Percentiles rank a stretch among this genome's conserved stretches.
Evolutionary conservation across 2,797 vertebrate species (phyloP).

Genomic region (Spheniscus humboldti): DNA sequence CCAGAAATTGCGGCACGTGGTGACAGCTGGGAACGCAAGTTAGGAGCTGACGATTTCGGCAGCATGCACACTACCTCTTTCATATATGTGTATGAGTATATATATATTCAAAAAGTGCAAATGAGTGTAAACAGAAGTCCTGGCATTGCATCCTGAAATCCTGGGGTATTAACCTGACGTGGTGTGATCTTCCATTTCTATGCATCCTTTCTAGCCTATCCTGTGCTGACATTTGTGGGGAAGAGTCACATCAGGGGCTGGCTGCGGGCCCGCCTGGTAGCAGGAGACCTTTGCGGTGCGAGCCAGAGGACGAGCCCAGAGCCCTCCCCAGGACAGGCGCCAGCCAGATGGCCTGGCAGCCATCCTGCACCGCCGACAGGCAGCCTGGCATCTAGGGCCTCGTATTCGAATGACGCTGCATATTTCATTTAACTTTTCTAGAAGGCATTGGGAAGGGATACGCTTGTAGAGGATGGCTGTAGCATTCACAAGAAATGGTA

Average conservation of each 20-base stretch:
- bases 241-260: not conserved
- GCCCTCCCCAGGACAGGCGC: not conserved
- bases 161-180: not conserved
- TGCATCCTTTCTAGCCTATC: not conserved
- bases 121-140: not conserved
- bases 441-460: not conserved
- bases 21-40: not conserved
- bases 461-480: not conserved
- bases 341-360: conserved; percentile 21
- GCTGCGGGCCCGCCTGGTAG: not conserved
- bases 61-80: not conserved
- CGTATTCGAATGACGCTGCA: not conserved
- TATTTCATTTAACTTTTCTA: not conserved
- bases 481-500: not conserved
- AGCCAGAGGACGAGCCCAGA: not conserved
- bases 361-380: not conserved
- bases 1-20: not conserved
- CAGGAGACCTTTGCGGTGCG: not conserved
- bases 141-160: not conserved
- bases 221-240: not conserved
- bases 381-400: not conserved
- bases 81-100: not conserved
- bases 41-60: not conserved
- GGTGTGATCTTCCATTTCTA: not conserved
- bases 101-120: not conserved